These are phyloP conservation scores for Noturus placidus DNA, from an alignment of 2,113 vertebrate genomes.

Conservation along the genomic window DNA sequence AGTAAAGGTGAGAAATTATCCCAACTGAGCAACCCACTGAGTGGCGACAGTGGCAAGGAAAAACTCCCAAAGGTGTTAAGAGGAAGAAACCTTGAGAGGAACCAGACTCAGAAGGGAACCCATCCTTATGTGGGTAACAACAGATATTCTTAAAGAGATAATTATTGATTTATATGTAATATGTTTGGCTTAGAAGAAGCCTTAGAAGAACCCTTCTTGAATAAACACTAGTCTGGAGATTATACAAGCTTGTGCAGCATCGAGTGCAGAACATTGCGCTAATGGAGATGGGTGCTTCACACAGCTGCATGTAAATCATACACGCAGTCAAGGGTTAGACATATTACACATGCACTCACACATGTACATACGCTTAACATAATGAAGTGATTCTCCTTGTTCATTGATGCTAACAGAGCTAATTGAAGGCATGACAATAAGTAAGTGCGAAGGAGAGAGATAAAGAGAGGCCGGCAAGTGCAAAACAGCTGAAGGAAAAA, in stretches of 20 bases:
- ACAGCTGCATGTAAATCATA: constrained; percentile 44
- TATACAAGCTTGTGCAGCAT: constrained; percentile 7
- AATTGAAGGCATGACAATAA: constrained; percentile 32
- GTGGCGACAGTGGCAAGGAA: too few relatives aligned
- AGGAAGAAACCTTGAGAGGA: too few relatives aligned
- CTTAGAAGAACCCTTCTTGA: too few relatives aligned
- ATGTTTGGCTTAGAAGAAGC: too few relatives aligned
- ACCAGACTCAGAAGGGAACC: too few relatives aligned
- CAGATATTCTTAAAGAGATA: too few relatives aligned
- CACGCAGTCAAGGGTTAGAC: constrained; percentile 1
- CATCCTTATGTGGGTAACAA: too few relatives aligned
- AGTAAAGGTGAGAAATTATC: too few relatives aligned
- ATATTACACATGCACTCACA: neutral
- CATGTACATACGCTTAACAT: constrained; percentile 32
- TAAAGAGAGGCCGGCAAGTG: neutral
- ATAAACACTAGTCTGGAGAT: neutral
- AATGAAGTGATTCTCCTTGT: constrained; percentile 28
- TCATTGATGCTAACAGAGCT: constrained; percentile 31
- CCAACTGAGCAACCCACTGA: too few relatives aligned
- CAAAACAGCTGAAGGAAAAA: constrained; percentile 16
- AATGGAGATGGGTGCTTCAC: constrained; percentile 13
- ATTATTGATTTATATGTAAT: too few relatives aligned
- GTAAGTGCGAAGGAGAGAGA: constrained; percentile 57
- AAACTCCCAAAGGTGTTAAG: too few relatives aligned
- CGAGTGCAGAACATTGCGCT: constrained; percentile 12